Evolutionary conservation across 2,113 vertebrate genomes (phyloP).

Genomic region (Cathartes aura): DNA sequence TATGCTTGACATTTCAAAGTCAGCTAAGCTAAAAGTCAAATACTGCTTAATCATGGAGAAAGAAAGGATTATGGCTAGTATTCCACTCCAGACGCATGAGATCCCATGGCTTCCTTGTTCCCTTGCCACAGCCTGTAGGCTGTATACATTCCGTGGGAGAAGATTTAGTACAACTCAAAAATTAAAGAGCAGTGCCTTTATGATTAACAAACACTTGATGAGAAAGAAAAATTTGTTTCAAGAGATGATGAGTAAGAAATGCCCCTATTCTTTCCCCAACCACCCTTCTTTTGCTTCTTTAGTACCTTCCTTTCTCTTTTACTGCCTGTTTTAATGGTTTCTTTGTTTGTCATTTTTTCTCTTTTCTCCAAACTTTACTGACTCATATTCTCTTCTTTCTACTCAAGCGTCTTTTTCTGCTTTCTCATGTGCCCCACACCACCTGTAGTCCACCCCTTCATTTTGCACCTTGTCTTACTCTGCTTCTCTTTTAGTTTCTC

Average conservation of each 20-base stretch:
- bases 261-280: not conserved
- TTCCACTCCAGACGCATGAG: not conserved
- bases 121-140: not conserved
- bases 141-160: not conserved
- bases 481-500: not conserved
- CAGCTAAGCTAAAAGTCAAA: conserved; percentile 8
- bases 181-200: not conserved
- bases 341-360: not conserved
- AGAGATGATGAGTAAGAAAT: not conserved
- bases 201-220: not conserved
- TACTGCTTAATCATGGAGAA: not conserved
- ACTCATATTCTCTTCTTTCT: not conserved
- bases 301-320: not conserved
- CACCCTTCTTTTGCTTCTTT: not conserved
- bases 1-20: not conserved
- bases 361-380: not conserved
- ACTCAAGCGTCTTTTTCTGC: not conserved
- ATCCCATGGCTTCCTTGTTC: not conserved
- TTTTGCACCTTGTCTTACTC: not conserved
- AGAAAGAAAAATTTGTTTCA: not conserved
- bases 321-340: not conserved
- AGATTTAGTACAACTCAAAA: not conserved
- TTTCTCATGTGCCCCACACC: not conserved
- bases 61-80: not conserved
- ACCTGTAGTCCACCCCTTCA: not conserved